Percentiles rank a stretch among this genome's conserved stretches.
Evolutionary conservation across 2,797 vertebrate genomes (phyloP).

Genomic region (Halcyon leucocephala): DNA sequence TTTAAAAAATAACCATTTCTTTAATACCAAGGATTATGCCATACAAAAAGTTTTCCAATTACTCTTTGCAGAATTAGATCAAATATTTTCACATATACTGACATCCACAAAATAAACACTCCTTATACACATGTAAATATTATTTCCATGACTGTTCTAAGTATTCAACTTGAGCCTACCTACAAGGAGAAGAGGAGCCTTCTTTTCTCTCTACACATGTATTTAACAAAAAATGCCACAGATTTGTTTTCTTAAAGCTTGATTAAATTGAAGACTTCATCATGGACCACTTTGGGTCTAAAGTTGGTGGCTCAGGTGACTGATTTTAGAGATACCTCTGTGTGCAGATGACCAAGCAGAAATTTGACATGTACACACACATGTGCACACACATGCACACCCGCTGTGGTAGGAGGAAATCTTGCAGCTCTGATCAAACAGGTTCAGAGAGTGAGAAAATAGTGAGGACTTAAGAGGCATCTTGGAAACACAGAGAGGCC

Average conservation of each 20-base stretch:
- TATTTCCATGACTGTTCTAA: not conserved
- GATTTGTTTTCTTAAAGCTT: not conserved
- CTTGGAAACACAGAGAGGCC: not conserved
- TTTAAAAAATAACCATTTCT: not conserved
- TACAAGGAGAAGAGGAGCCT: not conserved
- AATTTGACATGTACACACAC: not conserved
- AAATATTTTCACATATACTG: not conserved
- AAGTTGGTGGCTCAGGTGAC: not conserved
- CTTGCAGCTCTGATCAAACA: not conserved
- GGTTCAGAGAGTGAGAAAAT: not conserved
- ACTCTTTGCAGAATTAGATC: not conserved
- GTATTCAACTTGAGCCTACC: not conserved
- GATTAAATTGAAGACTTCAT: not conserved
- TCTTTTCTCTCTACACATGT: not conserved
- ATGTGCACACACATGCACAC: fast-evolving
- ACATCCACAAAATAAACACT: not conserved
- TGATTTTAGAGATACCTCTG: not conserved
- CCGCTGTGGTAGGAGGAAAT: not conserved
- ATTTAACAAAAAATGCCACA: not conserved
- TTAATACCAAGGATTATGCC: not conserved
- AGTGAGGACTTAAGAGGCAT: not conserved
- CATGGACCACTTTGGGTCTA: not conserved
- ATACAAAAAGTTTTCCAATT: not conserved
- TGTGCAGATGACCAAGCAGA: not conserved
- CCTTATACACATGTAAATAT: not conserved